Percentiles rank a stretch among this genome's conserved stretches.
phyloP scores from a whole-genome alignment of 2,113 vertebrate genomes.

The Axis porcinus region DNA sequence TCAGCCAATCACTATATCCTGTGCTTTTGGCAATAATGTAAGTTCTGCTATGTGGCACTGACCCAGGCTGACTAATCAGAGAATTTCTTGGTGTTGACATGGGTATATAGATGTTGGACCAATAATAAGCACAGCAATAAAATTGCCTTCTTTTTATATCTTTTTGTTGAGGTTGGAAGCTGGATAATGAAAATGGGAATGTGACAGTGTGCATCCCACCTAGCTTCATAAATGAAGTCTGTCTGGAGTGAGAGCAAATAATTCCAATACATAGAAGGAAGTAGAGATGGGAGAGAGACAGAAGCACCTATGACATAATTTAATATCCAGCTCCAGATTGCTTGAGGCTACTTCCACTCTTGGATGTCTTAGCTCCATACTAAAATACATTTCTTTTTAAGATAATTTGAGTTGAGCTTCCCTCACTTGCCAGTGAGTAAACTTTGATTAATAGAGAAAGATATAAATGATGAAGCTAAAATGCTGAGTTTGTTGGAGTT shows the following conservation, averaged over 20 bases:
- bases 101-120: neutral
- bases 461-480: neutral
- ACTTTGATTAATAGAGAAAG: neutral
- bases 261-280: neutral
- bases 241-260: neutral
- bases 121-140: neutral
- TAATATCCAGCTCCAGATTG: neutral
- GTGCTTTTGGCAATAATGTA: neutral
- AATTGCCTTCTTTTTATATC: neutral
- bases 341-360: neutral
- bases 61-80: neutral
- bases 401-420: neutral
- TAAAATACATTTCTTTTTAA: neutral
- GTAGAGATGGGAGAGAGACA: too few species aligned
- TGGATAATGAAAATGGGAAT: neutral
- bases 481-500: neutral
- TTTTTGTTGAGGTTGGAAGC: neutral
- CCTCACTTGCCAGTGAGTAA: neutral
- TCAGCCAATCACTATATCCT: neutral
- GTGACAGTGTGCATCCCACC: neutral
- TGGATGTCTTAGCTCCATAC: neutral
- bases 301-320: fast-evolving
- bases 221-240: neutral
- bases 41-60: neutral
- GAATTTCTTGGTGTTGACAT: neutral